phyloP scores from a whole-genome alignment of 1,140 invertebrate genomes.

The Heliconius congener region DNA sequence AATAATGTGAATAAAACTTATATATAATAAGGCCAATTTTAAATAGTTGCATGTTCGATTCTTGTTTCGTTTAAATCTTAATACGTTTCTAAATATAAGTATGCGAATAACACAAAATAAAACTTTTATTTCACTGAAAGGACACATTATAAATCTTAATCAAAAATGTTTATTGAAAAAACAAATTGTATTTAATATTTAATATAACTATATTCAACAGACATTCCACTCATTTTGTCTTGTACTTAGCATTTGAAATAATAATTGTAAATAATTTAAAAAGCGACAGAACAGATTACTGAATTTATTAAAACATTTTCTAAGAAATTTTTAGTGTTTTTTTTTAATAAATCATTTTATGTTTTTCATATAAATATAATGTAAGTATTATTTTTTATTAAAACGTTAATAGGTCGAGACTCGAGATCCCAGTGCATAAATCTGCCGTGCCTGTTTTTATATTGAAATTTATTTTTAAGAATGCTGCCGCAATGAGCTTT shows the following conservation, averaged over 20 bases:
- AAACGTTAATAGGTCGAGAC: too few relatives aligned
- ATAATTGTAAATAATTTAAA: constrained; percentile 71
- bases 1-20: too few relatives aligned
- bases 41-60: too few relatives aligned
- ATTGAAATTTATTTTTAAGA: too few relatives aligned
- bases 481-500: too few relatives aligned
- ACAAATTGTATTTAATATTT: constrained; percentile 6
- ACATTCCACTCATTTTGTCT: constrained; percentile 65
- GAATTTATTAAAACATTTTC: constrained; percentile 75
- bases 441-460: too few relatives aligned
- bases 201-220: constrained; percentile 31
- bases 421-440: too few relatives aligned
- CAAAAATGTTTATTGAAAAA: background rate
- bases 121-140: background rate
- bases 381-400: too few relatives aligned
- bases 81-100: too few relatives aligned
- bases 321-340: constrained; percentile 39
- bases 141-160: constrained; percentile 1
- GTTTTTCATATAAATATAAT: background rate
- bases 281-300: constrained; percentile 56
- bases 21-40: too few relatives aligned
- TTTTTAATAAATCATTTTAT: constrained; percentile 8
- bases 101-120: too few relatives aligned
- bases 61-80: too few relatives aligned
- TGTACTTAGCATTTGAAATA: constrained; percentile 72